Base-by-base conservation (phyloP, 2,797 vertebrate genomes). In the Pseudochaenichthys georgianus region DNA sequence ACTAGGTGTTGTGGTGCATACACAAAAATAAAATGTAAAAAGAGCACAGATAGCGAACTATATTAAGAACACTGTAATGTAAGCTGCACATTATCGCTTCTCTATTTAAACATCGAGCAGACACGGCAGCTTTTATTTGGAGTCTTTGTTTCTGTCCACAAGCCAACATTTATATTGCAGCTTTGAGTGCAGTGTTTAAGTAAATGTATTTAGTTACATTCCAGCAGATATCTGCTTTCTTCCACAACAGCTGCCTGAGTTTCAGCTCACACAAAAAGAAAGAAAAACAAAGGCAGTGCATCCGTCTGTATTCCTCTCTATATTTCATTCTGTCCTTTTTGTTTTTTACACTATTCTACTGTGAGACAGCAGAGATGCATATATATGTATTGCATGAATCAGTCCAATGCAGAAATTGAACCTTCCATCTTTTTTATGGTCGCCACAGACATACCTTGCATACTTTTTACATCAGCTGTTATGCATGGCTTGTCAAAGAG, bases 171-270 rank as follows among this genome's bases (percentile, higher is more conserved):
- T 38, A 7, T 38, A 38, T 38, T 38, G 34, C 8, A 38, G 34
- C 34, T 38, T 38, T 9, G 34, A 38, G 34, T 38, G 34, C 34
- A 38, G 34, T 38, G 34, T 38, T 38, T 38, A 38, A 38, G 41
- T 45, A 45, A 61, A 61, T 45, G 58, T 21, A 16, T 61, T 45
- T 60, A 60, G 19, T 60, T 45, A 15, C 41, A 0, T 60, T 43
- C 0, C 42, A 61, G 3, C 19, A 60, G 16, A n/a, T 59, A 58
- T 64, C 59, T 38, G 51, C 38, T 69, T 57, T 58, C 45, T 46
- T 50, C 38, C 58, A 59, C 52, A 69, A 5, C 70, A 73, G 51
- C 57, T 74, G 65, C 60, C 31, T 63, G 65, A 52, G 19, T 45
- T 54, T 57, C 13, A 42, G 23, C 28, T 53, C 41, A 16, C 13